Base-by-base conservation (phyloP, 2,888 invertebrate species). In the Zele albiditarsus region DNA sequence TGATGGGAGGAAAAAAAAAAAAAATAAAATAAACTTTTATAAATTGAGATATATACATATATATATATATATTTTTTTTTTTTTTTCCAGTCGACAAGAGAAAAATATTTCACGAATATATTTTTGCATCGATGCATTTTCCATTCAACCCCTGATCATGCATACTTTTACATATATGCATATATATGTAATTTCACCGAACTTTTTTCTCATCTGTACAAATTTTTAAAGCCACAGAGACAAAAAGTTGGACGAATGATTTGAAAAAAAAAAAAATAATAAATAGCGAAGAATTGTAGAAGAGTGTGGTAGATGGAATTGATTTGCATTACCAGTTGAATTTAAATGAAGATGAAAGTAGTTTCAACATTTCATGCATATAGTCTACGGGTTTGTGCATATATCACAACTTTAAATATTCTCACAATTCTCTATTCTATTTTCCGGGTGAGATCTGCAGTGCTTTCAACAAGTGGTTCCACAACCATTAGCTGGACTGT, bases 381-480 rank as follows among this genome's bases (percentile, higher is more conserved):
- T n/a, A 46, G 46, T 4, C n/a, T n/a, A 46, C 46, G 6, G 16
- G 4, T 46, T n/a, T 46, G 46, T 46, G n/a, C 4, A 46, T 46
- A 46, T n/a, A 46, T n/a, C n/a, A n/a, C n/a, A 46, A n/a, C n/a
- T 14, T 46, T 16, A n/a, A n/a, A 16, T 46, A 46, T 46, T 46
- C 46, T n/a, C n/a, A 14, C 46, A 46, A 16, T 42, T n/a, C n/a
- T n/a, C n/a, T n/a, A n/a, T 5, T 20, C 23, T 20, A 20, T 69
- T 69, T 42, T 58, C 33, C 58, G 27, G 38, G 49, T 38, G 62
- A 58, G 62, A 79, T 80, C 73, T 70, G 75, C 2, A 28, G 53
- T 53, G 20, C 75, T 82, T 79, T 81, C 82, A 83, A 83, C 83
- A 83, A 83, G 83, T 83, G 82, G 81, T 81, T 81, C 72, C 62